Evolutionary conservation across 2,888 invertebrate species (phyloP).

Genomic region (Scaptomyza tumidula): DNA sequence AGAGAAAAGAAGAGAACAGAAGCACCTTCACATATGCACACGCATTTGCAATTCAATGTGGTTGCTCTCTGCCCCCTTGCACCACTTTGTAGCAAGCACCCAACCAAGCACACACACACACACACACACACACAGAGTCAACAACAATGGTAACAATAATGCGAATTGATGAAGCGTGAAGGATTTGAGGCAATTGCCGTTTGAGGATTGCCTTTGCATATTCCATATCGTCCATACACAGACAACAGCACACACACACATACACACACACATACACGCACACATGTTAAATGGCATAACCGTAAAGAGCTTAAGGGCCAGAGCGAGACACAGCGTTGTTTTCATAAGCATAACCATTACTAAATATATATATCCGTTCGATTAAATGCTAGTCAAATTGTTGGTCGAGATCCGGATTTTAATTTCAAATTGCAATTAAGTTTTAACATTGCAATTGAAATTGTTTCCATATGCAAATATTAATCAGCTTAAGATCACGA

Average conservation of each 20-base stretch:
- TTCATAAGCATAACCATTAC: slow-evolving; percentile 40
- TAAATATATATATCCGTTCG: slow-evolving; percentile 20
- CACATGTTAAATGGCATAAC: slow-evolving; percentile 15
- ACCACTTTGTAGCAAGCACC: slow-evolving; percentile 7
- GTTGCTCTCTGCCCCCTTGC: slow-evolving; percentile 11
- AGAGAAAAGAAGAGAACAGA: background rate
- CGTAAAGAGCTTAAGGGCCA: slow-evolving; percentile 44
- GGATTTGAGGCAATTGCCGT: slow-evolving; percentile 78
- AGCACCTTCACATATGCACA: slow-evolving; percentile 22
- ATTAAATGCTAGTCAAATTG: slow-evolving; percentile 52
- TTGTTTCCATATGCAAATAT: slow-evolving; percentile 12
- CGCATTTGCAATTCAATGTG: slow-evolving; percentile 76
- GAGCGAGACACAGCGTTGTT: slow-evolving; percentile 19
- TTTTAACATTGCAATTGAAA: slow-evolving; percentile 43
- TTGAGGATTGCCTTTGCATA: slow-evolving; percentile 58
- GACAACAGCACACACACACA: slow-evolving; percentile 16
- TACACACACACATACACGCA: slow-evolving; percentile 1
- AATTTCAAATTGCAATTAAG: slow-evolving; percentile 68
- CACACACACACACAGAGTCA: slow-evolving; percentile 13
- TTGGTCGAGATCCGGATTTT: slow-evolving; percentile 44
- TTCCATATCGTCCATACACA: slow-evolving; percentile 28
- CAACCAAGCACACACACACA: slow-evolving; percentile 4
- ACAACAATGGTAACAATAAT: slow-evolving; percentile 77
- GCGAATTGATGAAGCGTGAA: slow-evolving; percentile 80
- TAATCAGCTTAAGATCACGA: slow-evolving; percentile 26